Percentiles rank a stretch among this genome's conserved stretches.
Evolutionary conservation across 2,888 invertebrate species (phyloP).

Genomic region (Erpobdella octoculata): DNA sequence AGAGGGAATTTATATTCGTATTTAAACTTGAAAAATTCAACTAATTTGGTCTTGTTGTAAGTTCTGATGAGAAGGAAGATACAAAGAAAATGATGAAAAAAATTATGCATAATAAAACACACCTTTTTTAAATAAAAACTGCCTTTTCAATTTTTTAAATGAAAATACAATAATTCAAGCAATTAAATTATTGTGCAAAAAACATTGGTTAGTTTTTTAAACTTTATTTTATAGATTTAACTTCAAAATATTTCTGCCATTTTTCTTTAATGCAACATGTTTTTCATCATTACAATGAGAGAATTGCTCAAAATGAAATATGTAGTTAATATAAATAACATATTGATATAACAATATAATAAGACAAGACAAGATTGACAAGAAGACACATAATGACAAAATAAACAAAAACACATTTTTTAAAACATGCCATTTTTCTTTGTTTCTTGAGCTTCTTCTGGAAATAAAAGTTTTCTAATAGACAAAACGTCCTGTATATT

Average conservation of each 20-base stretch:
- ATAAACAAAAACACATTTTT: background rate
- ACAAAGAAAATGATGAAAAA: background rate
- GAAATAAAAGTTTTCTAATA: conserved; percentile 35
- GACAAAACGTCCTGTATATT: conserved; percentile 33
- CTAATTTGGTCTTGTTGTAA: background rate
- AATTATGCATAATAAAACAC: too few relatives aligned
- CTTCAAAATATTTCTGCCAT: too few relatives aligned
- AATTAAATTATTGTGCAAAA: too few relatives aligned
- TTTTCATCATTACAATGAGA: too few relatives aligned
- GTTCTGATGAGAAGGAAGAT: background rate
- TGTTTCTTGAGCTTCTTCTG: conserved; percentile 25
- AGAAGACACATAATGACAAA: background rate
- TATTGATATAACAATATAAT: background rate
- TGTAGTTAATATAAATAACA: background rate
- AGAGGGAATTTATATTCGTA: conserved; percentile 18
- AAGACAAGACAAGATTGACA: background rate
- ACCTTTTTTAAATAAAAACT: too few relatives aligned
- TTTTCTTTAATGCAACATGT: too few relatives aligned
- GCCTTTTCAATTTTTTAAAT: too few relatives aligned
- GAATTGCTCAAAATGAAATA: background rate
- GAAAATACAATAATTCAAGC: too few relatives aligned
- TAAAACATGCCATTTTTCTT: conserved; percentile 15
- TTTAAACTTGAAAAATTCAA: background rate
- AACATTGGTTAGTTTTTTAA: too few relatives aligned
- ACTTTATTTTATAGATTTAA: too few relatives aligned